Base-by-base conservation (phyloP, 2,888 invertebrate genomes). In the Nysson spinosus region DNA sequence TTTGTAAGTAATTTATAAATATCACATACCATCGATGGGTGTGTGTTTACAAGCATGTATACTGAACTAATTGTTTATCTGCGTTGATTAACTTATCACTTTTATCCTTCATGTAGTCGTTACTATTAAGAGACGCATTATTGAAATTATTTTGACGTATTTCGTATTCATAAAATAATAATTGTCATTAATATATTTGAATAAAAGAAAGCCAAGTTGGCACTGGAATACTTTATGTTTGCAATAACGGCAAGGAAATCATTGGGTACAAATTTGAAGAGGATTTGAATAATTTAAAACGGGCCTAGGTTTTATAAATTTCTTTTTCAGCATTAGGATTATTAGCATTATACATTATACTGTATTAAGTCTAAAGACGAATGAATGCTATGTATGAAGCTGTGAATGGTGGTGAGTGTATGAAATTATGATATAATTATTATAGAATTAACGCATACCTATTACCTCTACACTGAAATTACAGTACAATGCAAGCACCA, bases 271-370 rank as follows among this genome's bases (percentile, higher is more conserved):
- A 74, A 70, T 69, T 72, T 73, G 61, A 57, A 66, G 32, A 35
- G 14, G 60, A 42, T 64, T 64, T 51, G 26, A 65, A 52, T 62
- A 68, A 60, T 67, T 74, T 72, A 64, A 70, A 79, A 66, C 65
- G 76, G 79, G 80, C 78, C 80, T 79, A 78, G 78, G 72, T 84
- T 81, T 81, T 80, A 79, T 74, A 69, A 61, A 49, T 76, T 75
- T 52, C 72, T 79, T 77, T 70, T 39, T 60, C 46, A 63, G 72
- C 49, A 62, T 77, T 66, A 75, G 68, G 74, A 69, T 68, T 73
- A 71, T 75, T 70, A 77, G 61, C 37, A 57, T 60, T 66, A 66
- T 61, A 65, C 65, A 73, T 67, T 77, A 71, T 72, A 71, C 43
- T 73, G 52, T 67, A 64, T 68, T 72, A 75, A 63, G 65, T 44